These are phyloP conservation scores for Hydractinia symbiolongicarpus DNA, from an alignment of 30 jellyfish, hydroid and myxozoan species.

Conservation along the genomic window DNA sequence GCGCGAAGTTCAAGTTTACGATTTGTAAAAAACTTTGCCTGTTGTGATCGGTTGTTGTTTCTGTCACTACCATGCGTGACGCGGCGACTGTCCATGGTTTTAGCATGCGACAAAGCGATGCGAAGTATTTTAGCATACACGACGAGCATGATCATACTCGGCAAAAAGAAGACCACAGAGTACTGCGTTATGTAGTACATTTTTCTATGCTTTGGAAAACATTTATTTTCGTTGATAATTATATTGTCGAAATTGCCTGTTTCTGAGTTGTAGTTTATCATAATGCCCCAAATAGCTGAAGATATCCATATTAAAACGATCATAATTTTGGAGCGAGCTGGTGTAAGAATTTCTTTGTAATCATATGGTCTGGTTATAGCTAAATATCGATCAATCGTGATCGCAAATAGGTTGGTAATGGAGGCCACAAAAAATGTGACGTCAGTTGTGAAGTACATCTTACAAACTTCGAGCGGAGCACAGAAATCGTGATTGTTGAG, in stretches of 20 bases:
- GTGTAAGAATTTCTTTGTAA: conserved; percentile 47
- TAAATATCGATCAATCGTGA: conserved; percentile 70
- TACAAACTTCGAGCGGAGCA: conserved; percentile 42
- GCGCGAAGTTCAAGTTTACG: conserved; percentile 23
- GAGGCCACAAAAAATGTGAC: conserved; percentile 51
- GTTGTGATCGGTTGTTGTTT: not conserved
- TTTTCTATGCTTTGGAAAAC: conserved; percentile 12
- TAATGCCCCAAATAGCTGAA: conserved; percentile 34
- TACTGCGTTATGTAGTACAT: conserved; percentile 18
- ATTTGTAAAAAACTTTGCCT: conserved; percentile 1
- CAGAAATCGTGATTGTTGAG: conserved; percentile 66
- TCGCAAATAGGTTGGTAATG: conserved; percentile 59
- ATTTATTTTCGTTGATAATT: not conserved
- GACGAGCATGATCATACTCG: conserved; percentile 53
- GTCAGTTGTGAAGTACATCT: conserved; percentile 47
- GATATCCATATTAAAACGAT: conserved; percentile 52
- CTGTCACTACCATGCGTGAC: conserved; percentile 6
- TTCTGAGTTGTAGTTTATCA: conserved; percentile 33
- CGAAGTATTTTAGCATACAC: conserved; percentile 49
- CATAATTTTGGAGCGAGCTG: conserved; percentile 25
- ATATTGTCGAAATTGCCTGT: conserved; percentile 33
- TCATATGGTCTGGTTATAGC: conserved; percentile 62
- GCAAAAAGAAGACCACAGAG: conserved; percentile 37
- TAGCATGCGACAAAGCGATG: conserved; percentile 48
- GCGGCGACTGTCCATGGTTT: conserved; percentile 26